Base-by-base conservation (phyloP, 1,140 invertebrate species). In the Tribolium castaneum region DNA sequence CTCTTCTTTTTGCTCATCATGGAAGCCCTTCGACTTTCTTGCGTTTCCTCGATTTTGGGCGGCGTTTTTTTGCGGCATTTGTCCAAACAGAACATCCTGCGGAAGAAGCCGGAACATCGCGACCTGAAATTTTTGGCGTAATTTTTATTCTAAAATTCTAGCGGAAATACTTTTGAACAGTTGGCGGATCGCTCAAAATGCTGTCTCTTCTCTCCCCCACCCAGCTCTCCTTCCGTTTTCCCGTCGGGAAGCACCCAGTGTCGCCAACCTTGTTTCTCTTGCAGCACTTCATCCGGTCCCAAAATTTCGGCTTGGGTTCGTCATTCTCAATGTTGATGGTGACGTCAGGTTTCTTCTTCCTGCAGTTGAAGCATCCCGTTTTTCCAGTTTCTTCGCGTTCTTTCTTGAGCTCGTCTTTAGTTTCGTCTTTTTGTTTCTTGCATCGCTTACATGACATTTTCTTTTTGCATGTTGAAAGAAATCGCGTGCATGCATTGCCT, bases 1-100 rank as follows among this genome's bases (percentile, higher is more conserved):
- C 90, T 90, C 83, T 90, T 90, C 84, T 91, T 90, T 81, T 90
- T 91, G 56, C 87, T 90, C 77, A 92, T 86, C 79, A 91, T 87
- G 70, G 91, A 92, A 66, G 89, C 88, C 35, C 90, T 86, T 30
- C 91, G 84, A 77, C 89, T 90, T 45, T 88, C 87, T 3, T 76
- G 78, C 19, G 78, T 80, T 75, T 81, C 78, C 1, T 82, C 83
- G 13, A 66, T 66, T 14, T 66, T 66, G 0, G 39, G 39, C 30
- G 87, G 77, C 74, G 86, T 86, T 54, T 84, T 86, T 59, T 87
- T 88, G 13, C 85, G 81, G 25, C 87, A 88, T 79, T 79, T 45
- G 84, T 88, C 59, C 79, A 83, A 72, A 78, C 86, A 84, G 59
- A 85, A 85, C 51, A 86, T 80, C 51, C 22, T 77, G 50, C 78